phyloP scores from a whole-genome alignment of 2,113 vertebrate genomes.

The Promerops cafer region DNA sequence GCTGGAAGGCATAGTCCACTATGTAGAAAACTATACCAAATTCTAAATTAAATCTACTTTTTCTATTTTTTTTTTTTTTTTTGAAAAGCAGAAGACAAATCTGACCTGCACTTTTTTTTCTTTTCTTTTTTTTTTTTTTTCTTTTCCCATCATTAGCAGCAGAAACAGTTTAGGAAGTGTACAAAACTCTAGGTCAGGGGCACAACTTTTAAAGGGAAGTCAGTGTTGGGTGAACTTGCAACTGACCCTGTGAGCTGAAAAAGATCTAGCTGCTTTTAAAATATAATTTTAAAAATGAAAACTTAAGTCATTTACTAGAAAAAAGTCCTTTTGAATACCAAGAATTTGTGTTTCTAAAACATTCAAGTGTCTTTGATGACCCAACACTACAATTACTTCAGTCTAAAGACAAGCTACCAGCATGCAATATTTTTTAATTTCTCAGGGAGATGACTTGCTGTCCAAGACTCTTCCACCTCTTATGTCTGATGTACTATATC shows the following conservation, averaged over 20 bases:
- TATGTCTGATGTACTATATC: not conserved
- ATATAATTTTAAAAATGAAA: not conserved
- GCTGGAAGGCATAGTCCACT: not conserved
- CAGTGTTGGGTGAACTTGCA: not conserved
- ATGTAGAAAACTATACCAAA: not conserved
- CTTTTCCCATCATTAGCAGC: not conserved
- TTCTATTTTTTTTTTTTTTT: not conserved
- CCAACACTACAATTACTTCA: not conserved
- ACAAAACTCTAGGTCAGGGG: not conserved
- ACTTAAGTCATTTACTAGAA: fast-evolving
- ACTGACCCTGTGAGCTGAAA: not conserved
- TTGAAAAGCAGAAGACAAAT: not conserved
- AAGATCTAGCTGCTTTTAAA: not conserved
- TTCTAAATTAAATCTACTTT: not conserved
- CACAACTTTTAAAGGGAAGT: not conserved
- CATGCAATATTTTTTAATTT: not conserved
- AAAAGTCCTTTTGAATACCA: not conserved
- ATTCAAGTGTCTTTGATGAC: not conserved
- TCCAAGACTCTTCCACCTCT: not conserved
- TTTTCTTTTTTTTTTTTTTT: not conserved
- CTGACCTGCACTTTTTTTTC: not conserved
- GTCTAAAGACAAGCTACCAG: not conserved
- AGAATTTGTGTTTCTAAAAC: not conserved
- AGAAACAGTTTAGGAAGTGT: not conserved
- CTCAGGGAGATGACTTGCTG: not conserved